Percentiles rank a stretch among this genome's conserved stretches.
phyloP scores from a whole-genome alignment of 2,888 invertebrate species.

The Galeopsomyia nigrocyanea region DNA sequence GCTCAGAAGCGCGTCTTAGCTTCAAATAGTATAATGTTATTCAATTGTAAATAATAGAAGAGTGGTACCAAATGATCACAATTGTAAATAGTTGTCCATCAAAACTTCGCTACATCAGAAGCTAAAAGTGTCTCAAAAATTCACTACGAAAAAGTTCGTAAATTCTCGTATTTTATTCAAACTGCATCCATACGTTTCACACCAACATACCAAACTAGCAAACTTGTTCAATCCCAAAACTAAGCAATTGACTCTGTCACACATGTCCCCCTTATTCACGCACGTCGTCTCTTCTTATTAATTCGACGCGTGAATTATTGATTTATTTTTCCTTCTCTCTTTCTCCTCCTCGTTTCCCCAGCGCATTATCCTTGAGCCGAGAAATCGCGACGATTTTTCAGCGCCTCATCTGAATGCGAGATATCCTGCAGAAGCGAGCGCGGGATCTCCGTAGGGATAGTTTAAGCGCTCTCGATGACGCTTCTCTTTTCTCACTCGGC shows the following conservation, averaged over 20 bases:
- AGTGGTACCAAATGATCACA: no score
- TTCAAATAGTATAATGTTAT: no score
- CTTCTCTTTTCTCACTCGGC: constrained; percentile 17
- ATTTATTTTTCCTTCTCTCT: constrained; percentile 22
- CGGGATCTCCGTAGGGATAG: constrained; percentile 32
- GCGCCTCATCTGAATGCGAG: constrained; percentile 42
- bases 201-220: background rate
- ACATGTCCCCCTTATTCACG: background rate
- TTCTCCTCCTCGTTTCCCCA: background rate
- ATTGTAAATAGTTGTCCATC: no score
- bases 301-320: constrained; percentile 44
- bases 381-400: constrained; percentile 45
- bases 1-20: no score
- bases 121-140: no score
- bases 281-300: constrained; percentile 26
- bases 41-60: no score
- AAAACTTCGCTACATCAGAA: no score
- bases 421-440: background rate
- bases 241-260: constrained; percentile 29
- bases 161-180: constrained; percentile 34
- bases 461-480: constrained; percentile 38
- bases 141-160: background rate
- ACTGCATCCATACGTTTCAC: no score
- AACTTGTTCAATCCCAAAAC: constrained; percentile 20
- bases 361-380: constrained; percentile 12